These are phyloP conservation scores for Scytalopus superciliaris DNA, from an alignment of 2,113 vertebrate genomes.

Conservation along the genomic window DNA sequence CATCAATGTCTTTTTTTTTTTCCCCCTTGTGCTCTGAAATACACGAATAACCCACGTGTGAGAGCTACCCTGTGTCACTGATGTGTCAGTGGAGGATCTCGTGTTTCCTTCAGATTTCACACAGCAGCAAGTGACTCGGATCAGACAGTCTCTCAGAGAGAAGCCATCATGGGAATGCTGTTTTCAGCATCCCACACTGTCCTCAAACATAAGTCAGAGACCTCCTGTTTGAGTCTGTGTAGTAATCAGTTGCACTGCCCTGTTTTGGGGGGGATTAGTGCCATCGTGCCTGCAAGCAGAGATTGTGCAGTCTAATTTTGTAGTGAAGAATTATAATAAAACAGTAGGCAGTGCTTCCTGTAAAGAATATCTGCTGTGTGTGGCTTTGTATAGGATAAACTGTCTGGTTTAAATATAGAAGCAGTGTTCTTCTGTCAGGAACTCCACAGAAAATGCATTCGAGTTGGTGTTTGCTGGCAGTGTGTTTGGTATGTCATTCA, in stretches of 20 bases:
- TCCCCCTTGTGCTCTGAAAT: background rate
- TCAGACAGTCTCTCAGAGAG: background rate
- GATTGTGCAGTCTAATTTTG: background rate
- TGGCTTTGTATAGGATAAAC: conserved; percentile 20
- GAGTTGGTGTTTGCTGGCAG: conserved; percentile 33
- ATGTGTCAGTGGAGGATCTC: background rate
- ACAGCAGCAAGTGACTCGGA: background rate
- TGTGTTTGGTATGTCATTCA: background rate
- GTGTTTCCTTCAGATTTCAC: background rate
- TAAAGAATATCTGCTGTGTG: background rate
- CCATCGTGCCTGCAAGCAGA: background rate
- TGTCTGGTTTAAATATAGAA: conserved; percentile 29
- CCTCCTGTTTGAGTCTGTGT: background rate
- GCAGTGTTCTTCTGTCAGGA: background rate
- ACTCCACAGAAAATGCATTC: background rate
- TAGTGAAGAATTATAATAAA: conserved; percentile 26
- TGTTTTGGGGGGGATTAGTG: background rate
- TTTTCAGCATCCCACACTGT: background rate
- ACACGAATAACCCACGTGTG: background rate
- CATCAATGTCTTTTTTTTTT: background rate
- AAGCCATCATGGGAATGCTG: background rate
- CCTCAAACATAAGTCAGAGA: background rate
- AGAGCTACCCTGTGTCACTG: background rate
- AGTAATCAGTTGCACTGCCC: background rate
- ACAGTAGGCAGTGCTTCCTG: conserved; percentile 19